A percentile compares a stretch with the other conserved stretches of the same genome.
Evolutionary conservation across 1,140 invertebrate genomes (phyloP).

Genomic region (Anoplolepis gracilipes): DNA sequence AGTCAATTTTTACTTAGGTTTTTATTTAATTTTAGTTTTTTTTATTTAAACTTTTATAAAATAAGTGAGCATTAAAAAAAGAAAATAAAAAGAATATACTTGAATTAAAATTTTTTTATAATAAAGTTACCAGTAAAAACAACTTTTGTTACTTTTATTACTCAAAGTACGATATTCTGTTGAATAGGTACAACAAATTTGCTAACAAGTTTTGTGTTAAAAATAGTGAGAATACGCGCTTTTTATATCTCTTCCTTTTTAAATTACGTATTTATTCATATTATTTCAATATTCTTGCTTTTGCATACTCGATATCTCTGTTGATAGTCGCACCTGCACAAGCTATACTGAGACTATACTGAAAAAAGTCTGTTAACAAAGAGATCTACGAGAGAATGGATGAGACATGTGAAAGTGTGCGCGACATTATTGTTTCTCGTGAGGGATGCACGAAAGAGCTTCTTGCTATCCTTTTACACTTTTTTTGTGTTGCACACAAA

Average conservation of each 20-base stretch:
- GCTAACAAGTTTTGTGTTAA: neutral
- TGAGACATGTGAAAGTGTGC: conserved; percentile 57
- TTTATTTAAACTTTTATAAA: neutral
- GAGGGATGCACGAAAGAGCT: conserved; percentile 71
- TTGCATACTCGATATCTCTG: neutral
- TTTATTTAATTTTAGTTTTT: too few species aligned
- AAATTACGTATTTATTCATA: conserved; percentile 18
- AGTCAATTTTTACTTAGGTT: neutral
- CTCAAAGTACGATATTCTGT: neutral
- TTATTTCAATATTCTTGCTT: neutral
- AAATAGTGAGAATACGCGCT: neutral
- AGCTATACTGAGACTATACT: conserved; percentile 40
- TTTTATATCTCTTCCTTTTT: neutral
- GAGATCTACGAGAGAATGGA: conserved; percentile 41
- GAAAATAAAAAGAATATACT: neutral
- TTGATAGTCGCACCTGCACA: neutral
- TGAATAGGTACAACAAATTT: neutral
- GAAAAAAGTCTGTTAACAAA: conserved; percentile 40
- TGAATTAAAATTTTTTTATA: neutral
- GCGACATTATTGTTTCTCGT: conserved; percentile 74
- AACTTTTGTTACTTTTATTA: neutral
- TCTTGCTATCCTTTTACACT: conserved; percentile 59
- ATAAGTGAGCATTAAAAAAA: neutral
- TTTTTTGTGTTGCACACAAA: conserved; percentile 64
- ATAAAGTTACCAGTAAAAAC: neutral